These are phyloP conservation scores for Grantiella picta DNA, from an alignment of 2,113 vertebrate species.

Conservation along the genomic window DNA sequence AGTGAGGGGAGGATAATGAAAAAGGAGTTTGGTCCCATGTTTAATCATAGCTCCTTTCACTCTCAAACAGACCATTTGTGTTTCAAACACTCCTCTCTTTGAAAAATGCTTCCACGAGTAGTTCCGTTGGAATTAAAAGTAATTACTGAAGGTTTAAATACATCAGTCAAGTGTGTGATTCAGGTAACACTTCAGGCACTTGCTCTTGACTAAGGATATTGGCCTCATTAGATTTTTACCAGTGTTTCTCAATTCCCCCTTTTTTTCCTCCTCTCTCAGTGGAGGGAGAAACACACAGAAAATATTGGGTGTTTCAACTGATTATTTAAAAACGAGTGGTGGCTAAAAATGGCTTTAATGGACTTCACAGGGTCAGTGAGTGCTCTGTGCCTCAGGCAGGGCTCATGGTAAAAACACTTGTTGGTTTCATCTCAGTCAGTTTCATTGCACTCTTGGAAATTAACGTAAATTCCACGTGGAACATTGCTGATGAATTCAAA, in stretches of 20 bases:
- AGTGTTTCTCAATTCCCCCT: neutral
- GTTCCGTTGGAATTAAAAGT: neutral
- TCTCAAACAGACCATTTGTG: neutral
- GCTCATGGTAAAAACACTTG: neutral
- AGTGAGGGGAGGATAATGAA: fast-evolving
- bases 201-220: neutral
- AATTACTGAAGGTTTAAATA: neutral
- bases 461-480: neutral
- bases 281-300: neutral
- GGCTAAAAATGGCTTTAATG: neutral
- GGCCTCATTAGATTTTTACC: neutral
- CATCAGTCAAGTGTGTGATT: neutral
- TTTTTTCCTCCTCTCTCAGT: neutral
- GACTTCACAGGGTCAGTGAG: neutral
- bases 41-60: too few species aligned
- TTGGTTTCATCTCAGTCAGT: neutral
- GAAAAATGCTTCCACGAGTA: neutral
- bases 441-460: neutral
- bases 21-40: fast-evolving
- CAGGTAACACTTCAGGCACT: neutral
- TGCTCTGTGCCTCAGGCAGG: neutral
- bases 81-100: neutral
- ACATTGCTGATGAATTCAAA: constrained; percentile 11
- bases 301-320: neutral
- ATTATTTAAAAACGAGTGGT: neutral